Conservation (phyloP, 2,797 vertebrate species). For the Coranthus polyacanthus region DNA sequence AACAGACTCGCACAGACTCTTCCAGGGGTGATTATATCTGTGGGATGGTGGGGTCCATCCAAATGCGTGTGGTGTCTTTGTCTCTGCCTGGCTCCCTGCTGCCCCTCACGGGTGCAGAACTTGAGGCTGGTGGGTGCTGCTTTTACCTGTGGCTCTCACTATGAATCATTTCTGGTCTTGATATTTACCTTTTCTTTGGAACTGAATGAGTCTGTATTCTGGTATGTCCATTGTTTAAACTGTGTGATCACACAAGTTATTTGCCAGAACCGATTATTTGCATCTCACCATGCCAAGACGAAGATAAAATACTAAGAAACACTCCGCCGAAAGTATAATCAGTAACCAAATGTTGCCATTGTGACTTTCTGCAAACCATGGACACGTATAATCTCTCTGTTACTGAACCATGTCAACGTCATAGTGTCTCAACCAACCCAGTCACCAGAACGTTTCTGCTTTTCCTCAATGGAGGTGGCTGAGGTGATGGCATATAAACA, state of each 20-base stretch:
- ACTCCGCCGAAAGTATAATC: conserved; percentile 19
- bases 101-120: conserved; percentile 34
- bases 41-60: conserved; percentile 70
- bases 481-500: too few relatives aligned
- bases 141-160: conserved; percentile 31
- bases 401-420: too few relatives aligned
- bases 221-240: neutral
- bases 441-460: too few relatives aligned
- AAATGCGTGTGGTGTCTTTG: conserved; percentile 68
- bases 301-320: conserved; percentile 31
- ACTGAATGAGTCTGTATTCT: conserved; percentile 26
- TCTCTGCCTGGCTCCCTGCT: conserved; percentile 50
- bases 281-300: conserved; percentile 26
- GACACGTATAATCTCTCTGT: too few relatives aligned
- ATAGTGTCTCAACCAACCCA: too few relatives aligned
- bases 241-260: conserved; percentile 26
- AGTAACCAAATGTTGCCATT: too few relatives aligned
- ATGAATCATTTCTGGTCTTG: neutral
- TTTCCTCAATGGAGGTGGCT: too few relatives aligned
- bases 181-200: too few relatives aligned
- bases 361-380: too few relatives aligned
- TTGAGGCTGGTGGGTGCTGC: conserved; percentile 2
- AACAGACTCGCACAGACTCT: conserved; percentile 78
- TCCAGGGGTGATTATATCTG: conserved; percentile 78
- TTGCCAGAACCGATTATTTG: conserved; percentile 29